Evolutionary conservation across 2,797 vertebrate genomes (phyloP).

Genomic region (Myotis vivesi): DNA sequence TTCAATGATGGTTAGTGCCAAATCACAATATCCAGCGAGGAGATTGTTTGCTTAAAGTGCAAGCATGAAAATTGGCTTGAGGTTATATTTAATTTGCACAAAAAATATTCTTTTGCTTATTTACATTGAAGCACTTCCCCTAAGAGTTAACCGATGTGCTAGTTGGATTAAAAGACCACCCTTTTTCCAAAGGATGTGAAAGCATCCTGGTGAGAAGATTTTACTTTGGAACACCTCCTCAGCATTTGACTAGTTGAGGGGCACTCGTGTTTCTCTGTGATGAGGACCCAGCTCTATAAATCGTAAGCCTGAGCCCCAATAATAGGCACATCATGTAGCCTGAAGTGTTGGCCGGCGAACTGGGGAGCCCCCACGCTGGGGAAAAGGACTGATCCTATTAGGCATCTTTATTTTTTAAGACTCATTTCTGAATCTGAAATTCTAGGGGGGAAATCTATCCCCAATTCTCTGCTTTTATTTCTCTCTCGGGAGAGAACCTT

Average conservation of each 20-base stretch:
- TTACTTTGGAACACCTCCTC: neutral
- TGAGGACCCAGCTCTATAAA: neutral
- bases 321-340: neutral
- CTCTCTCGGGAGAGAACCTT: neutral
- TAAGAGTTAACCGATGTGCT: neutral
- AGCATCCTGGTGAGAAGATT: neutral
- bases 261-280: neutral
- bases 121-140: neutral
- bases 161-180: neutral
- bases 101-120: neutral
- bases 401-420: neutral
- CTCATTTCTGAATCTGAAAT: neutral
- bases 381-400: neutral
- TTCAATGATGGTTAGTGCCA: neutral
- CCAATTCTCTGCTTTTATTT: neutral
- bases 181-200: neutral
- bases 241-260: neutral
- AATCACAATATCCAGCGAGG: neutral
- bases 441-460: neutral
- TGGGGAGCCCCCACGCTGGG: fast-evolving
- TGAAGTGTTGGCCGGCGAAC: neutral
- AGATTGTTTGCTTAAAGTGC: neutral
- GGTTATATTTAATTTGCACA: neutral
- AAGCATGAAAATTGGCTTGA: neutral
- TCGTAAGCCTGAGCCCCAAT: neutral